Conservation (phyloP, 2,888 invertebrate genomes). For the Brenthis hecate region DNA sequence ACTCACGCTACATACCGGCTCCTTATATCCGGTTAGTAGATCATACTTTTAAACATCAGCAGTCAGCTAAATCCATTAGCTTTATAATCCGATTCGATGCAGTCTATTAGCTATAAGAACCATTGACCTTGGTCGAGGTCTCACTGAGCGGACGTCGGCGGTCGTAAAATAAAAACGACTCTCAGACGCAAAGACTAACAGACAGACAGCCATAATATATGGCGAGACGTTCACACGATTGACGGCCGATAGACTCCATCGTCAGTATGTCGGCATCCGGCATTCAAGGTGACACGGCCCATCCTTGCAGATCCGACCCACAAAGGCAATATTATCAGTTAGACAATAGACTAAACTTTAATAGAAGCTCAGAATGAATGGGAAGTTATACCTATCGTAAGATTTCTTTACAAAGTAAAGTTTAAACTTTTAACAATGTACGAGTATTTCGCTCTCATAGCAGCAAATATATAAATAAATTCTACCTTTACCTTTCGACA, state of each 20-base stretch:
- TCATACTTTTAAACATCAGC: constrained; percentile 8
- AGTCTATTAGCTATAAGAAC: constrained; percentile 55
- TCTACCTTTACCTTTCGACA: neutral
- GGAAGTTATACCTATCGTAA: constrained; percentile 23
- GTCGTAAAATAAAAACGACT: constrained; percentile 77
- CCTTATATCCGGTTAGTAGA: constrained; percentile 17
- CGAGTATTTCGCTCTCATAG: neutral
- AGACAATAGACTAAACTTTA: constrained; percentile 44
- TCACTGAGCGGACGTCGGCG: constrained; percentile 69
- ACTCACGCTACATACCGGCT: constrained; percentile 16
- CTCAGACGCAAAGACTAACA: constrained; percentile 69
- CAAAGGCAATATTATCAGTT: constrained; percentile 47
- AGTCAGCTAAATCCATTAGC: constrained; percentile 9
- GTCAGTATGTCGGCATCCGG: constrained; percentile 75
- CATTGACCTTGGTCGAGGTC: constrained; percentile 72
- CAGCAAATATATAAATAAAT: constrained; percentile 18
- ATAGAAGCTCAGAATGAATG: constrained; percentile 29
- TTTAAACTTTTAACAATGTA: constrained; percentile 16
- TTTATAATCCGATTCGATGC: constrained; percentile 16
- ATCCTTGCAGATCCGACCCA: constrained; percentile 75
- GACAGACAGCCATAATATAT: constrained; percentile 69
- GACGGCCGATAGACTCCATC: constrained; percentile 75
- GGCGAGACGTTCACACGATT: constrained; percentile 74
- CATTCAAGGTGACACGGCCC: constrained; percentile 77
- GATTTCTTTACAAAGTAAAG: constrained; percentile 15